A percentile compares a stretch with the other conserved stretches of the same genome.
These are phyloP conservation scores for Crenuchus spilurus DNA, from an alignment of 2,797 vertebrate genomes.

Conservation along the genomic window DNA sequence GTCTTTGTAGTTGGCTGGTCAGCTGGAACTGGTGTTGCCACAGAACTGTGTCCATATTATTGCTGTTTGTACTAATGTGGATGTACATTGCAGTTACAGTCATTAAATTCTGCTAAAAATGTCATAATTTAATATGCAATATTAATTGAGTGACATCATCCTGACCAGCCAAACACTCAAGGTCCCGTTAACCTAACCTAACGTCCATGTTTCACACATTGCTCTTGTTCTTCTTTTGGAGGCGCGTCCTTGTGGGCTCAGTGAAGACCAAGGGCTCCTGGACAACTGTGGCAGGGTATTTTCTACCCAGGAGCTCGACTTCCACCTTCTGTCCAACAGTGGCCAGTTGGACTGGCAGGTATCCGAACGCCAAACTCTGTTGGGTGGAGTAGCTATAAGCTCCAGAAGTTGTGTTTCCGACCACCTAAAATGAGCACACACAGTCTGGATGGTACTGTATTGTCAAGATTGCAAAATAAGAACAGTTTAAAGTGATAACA, in stretches of 20 bases:
- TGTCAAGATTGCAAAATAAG: no score
- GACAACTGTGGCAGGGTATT: constrained; percentile 82
- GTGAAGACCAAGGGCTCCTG: constrained; percentile 90
- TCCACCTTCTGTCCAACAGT: constrained; percentile 88
- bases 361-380: constrained; percentile 91
- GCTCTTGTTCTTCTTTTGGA: constrained; percentile 80
- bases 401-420: constrained; percentile 96
- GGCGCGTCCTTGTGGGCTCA: constrained; percentile 84
- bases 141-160: not conserved
- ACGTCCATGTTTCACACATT: not conserved
- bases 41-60: no score
- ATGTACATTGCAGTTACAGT: no score
- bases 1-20: no score
- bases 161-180: not conserved
- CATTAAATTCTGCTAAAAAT: not conserved
- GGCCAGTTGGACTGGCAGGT: constrained; percentile 85
- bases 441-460: no score
- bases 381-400: constrained; percentile 88
- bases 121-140: not conserved
- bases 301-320: constrained; percentile 89
- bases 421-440: constrained; percentile 77
- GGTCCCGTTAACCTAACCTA: not conserved
- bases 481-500: no score
- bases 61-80: no score
- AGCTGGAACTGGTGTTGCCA: no score